Conservation (phyloP, 2,113 vertebrate genomes). For the Tragelaphus buxtoni region DNA sequence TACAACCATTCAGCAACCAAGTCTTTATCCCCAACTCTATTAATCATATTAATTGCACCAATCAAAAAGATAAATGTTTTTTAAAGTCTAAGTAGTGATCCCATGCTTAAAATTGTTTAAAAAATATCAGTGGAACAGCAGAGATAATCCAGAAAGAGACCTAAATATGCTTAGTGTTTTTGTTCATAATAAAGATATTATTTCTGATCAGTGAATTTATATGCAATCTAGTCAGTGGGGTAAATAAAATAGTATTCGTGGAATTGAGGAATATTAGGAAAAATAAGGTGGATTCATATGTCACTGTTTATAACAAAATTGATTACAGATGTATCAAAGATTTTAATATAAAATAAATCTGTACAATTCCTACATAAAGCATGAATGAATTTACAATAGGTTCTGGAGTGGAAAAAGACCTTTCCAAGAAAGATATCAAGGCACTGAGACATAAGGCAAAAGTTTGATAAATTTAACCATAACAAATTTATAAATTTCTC, state of each 20-base stretch:
- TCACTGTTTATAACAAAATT: background rate
- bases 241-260: background rate
- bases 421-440: background rate
- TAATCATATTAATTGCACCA: background rate
- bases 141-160: background rate
- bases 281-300: background rate
- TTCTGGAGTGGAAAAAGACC: background rate
- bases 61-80: background rate
- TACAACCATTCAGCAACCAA: background rate
- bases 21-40: background rate
- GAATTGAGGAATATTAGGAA: background rate
- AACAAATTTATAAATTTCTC: background rate
- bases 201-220: background rate
- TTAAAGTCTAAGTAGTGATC: background rate
- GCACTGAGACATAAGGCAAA: background rate
- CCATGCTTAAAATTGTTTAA: background rate
- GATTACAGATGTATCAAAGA: background rate
- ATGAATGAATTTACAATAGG: background rate
- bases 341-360: background rate
- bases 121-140: background rate
- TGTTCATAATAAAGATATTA: background rate
- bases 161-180: background rate
- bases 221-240: background rate
- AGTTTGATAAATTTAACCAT: background rate
- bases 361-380: background rate